Evolutionary conservation across 2,113 vertebrate species (phyloP).

Genomic region (Eleginops maclovinus): DNA sequence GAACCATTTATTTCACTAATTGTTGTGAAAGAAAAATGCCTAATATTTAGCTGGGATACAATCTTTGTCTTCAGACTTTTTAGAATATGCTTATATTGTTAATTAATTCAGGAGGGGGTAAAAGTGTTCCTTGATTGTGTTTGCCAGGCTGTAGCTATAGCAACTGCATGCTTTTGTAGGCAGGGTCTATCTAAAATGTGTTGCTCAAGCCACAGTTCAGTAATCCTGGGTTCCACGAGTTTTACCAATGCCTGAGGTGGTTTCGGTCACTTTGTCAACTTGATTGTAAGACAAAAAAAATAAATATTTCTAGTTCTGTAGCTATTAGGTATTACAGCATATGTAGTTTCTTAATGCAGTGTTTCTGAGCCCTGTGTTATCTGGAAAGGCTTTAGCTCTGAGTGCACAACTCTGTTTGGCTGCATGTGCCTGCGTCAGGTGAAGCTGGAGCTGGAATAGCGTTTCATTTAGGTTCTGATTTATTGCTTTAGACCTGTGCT

Average conservation of each 20-base stretch:
- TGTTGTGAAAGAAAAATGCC: slow-evolving; percentile 22
- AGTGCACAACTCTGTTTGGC: slow-evolving; percentile 23
- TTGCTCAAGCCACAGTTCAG: neutral
- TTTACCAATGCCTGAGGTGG: neutral
- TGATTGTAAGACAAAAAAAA: slow-evolving; percentile 16
- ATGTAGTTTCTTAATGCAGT: neutral
- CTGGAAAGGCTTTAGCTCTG: slow-evolving; percentile 20
- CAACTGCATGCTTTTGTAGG: slow-evolving; percentile 39
- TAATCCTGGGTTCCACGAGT: neutral
- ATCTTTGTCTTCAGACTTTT: slow-evolving; percentile 10
- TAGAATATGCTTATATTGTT: slow-evolving; percentile 27
- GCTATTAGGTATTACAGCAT: slow-evolving; percentile 1
- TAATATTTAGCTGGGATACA: slow-evolving; percentile 19
- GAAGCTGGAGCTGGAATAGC: slow-evolving; percentile 55
- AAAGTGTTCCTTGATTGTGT: slow-evolving; percentile 42
- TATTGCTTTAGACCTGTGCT: slow-evolving; percentile 76
- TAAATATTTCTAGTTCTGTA: neutral
- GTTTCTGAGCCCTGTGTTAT: slow-evolving; percentile 27
- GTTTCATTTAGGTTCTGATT: slow-evolving; percentile 78
- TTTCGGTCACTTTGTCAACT: neutral
- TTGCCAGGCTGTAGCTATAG: slow-evolving; percentile 59
- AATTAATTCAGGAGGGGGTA: slow-evolving; percentile 50
- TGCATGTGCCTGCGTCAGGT: slow-evolving; percentile 39
- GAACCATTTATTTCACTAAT: slow-evolving; percentile 30
- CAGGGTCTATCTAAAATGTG: slow-evolving; percentile 21